These are phyloP conservation scores for Callosobruchus maculatus DNA, from an alignment of 2,888 invertebrate species.

Conservation along the genomic window DNA sequence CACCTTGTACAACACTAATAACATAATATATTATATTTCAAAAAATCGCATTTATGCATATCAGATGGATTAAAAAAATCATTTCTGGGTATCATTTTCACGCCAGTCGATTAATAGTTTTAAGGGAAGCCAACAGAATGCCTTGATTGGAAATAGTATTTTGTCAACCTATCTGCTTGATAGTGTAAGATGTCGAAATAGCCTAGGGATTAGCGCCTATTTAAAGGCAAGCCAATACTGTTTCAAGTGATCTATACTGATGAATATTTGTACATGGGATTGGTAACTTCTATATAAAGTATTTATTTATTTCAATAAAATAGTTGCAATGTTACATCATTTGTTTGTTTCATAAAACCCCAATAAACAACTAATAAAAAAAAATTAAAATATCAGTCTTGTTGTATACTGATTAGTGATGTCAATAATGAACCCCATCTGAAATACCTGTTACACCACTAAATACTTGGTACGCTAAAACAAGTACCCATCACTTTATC, in stretches of 20 bases:
- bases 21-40: background rate
- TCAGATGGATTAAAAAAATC: background rate
- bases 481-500: too few relatives aligned
- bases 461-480: too few relatives aligned
- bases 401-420: too few relatives aligned
- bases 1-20: too few relatives aligned
- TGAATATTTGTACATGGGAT: background rate
- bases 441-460: too few relatives aligned
- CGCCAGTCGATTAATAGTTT: background rate
- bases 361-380: too few relatives aligned
- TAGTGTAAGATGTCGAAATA: slow-evolving; percentile 5
- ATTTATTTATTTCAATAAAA: background rate
- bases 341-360: too few relatives aligned
- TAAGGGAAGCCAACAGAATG: slow-evolving; percentile 10
- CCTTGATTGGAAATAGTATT: slow-evolving; percentile 14
- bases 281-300: background rate
- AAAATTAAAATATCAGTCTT: too few relatives aligned
- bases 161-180: slow-evolving; percentile 11
- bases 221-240: background rate
- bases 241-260: background rate
- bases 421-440: too few relatives aligned
- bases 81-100: background rate
- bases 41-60: background rate
- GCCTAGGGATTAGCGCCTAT: background rate
- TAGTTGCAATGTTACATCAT: background rate